phyloP scores from a whole-genome alignment of 2,113 vertebrate species.

The Martes martes region DNA sequence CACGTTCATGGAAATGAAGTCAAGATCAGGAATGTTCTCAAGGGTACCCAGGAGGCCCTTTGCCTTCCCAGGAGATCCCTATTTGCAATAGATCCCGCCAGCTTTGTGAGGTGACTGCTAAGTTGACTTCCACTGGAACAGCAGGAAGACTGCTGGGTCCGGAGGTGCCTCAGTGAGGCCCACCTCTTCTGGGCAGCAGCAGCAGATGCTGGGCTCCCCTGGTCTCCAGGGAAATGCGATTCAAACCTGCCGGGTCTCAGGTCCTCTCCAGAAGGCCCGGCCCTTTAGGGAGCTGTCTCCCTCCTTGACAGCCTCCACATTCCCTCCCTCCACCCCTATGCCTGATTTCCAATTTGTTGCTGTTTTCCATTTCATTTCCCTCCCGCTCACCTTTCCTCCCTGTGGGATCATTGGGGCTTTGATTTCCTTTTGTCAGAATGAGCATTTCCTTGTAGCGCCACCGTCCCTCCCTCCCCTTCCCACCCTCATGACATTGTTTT shows the following conservation, averaged over 20 bases:
- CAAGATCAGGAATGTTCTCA: background rate
- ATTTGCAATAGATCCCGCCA: background rate
- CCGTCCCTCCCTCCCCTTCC: background rate
- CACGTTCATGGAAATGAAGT: background rate
- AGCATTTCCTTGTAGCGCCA: background rate
- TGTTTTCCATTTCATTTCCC: slow-evolving; percentile 55
- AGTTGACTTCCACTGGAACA: background rate
- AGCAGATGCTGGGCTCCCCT: background rate
- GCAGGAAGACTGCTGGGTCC: background rate
- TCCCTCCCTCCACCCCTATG: background rate
- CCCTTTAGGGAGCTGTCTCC: background rate
- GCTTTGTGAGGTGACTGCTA: background rate
- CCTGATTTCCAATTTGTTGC: background rate
- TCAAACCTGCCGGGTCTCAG: background rate
- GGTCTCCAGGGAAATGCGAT: background rate
- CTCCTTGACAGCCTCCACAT: background rate
- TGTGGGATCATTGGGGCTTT: background rate
- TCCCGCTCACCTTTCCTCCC: slow-evolving; percentile 13
- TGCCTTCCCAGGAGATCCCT: background rate
- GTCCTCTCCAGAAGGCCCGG: background rate
- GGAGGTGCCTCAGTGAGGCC: background rate
- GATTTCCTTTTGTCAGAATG: slow-evolving; percentile 40
- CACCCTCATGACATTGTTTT: slow-evolving; percentile 33
- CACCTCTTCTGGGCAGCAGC: background rate
- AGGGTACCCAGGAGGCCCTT: background rate